phyloP scores from a whole-genome alignment of 2,888 invertebrate species.

The Polydrusus tereticollis region DNA sequence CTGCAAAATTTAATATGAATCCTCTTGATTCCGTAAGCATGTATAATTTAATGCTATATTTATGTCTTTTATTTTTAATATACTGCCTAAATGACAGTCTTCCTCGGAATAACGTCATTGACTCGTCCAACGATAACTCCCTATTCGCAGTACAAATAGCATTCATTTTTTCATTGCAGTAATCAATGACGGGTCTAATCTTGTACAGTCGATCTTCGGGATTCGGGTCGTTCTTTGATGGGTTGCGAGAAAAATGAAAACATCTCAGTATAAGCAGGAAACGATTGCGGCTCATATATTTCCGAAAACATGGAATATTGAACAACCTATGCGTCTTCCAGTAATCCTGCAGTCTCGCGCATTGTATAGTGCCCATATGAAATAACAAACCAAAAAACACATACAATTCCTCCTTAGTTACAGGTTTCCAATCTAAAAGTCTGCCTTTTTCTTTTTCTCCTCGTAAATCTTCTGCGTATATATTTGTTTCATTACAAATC shows the following conservation, averaged over 20 bases:
- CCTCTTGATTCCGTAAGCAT: constrained; percentile 61
- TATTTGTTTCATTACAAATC: not conserved
- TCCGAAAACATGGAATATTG: constrained; percentile 21
- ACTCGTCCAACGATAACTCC: constrained; percentile 51
- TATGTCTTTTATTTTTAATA: constrained; percentile 60
- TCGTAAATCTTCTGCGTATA: not conserved
- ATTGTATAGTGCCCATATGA: constrained; percentile 34
- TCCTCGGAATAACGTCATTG: constrained; percentile 54
- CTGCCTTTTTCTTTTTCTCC: not conserved
- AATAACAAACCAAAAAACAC: constrained; percentile 22
- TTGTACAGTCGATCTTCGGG: constrained; percentile 51
- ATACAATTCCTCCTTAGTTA: constrained; percentile 7
- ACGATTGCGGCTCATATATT: constrained; percentile 39
- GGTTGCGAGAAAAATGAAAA: constrained; percentile 34
- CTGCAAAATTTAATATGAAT: constrained; percentile 50
- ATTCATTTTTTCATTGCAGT: constrained; percentile 54
- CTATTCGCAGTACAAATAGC: constrained; percentile 48
- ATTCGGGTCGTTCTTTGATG: constrained; percentile 3
- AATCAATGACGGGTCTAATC: constrained; percentile 58
- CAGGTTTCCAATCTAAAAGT: not conserved
- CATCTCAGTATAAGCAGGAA: constrained; percentile 41
- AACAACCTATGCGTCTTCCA: constrained; percentile 42
- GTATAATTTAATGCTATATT: constrained; percentile 58
- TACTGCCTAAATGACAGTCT: constrained; percentile 51
- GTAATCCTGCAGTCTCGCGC: constrained; percentile 16